Conservation (phyloP, 2,113 vertebrate species). For the Micromys minutus region DNA sequence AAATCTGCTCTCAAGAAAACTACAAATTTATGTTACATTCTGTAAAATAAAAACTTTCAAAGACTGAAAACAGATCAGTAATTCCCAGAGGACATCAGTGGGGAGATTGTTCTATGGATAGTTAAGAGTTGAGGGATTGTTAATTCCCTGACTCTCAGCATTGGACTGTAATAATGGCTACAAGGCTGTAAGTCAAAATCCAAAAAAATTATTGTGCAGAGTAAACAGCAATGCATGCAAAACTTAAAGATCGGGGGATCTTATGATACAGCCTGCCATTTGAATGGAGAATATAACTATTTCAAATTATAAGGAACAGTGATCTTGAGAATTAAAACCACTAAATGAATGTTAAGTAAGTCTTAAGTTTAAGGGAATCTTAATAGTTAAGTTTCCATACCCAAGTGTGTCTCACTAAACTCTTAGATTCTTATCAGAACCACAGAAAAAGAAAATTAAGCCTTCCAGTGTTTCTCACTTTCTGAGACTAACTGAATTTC, state of each 20-base stretch:
- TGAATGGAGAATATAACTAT: not conserved
- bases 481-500: not conserved
- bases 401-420: not conserved
- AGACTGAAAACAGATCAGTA: not conserved
- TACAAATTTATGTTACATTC: not conserved
- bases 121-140: not conserved
- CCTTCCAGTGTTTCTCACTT: not conserved
- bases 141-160: not conserved
- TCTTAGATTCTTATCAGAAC: not conserved
- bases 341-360: not conserved
- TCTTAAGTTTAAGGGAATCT: not conserved
- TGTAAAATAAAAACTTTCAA: conserved; percentile 2
- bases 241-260: not conserved
- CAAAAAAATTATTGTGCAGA: not conserved
- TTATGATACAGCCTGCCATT: not conserved
- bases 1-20: not conserved
- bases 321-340: conserved; percentile 34
- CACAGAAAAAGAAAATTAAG: not conserved
- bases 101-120: not conserved
- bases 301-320: not conserved
- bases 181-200: not conserved
- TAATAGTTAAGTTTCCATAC: not conserved
- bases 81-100: not conserved
- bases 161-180: not conserved
- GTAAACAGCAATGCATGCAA: not conserved